phyloP scores from a whole-genome alignment of 2,797 vertebrate species.

The Sciaenops ocellatus region DNA sequence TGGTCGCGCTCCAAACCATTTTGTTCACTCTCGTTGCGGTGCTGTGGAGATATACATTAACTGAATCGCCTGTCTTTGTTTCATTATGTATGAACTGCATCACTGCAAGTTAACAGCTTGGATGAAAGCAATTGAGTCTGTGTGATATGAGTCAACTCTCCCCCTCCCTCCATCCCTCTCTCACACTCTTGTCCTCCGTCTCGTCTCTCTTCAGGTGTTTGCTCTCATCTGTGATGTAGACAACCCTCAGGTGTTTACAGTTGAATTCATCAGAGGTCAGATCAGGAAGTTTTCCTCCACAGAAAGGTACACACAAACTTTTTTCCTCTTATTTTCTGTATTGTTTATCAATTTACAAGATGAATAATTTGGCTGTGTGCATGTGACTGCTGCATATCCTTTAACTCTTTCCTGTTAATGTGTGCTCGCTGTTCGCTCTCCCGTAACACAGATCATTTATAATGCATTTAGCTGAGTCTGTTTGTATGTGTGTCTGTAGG shows the following conservation, averaged over 20 bases:
- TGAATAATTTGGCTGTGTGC: background rate
- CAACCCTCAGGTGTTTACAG: conserved; percentile 97
- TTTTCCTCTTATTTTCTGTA: background rate
- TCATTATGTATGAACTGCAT: conserved; percentile 40
- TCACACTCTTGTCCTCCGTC: background rate
- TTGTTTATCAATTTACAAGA: background rate
- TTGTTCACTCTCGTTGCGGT: background rate
- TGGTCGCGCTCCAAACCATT: background rate
- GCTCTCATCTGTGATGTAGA: conserved; percentile 96
- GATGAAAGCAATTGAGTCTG: conserved; percentile 20
- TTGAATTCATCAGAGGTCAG: conserved; percentile 98
- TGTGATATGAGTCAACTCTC: conserved; percentile 19
- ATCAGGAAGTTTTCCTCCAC: conserved; percentile 97
- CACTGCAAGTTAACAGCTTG: conserved; percentile 11
- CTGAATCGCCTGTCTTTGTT: conserved; percentile 23
- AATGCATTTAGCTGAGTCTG: conserved; percentile 24
- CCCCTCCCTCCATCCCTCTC: background rate
- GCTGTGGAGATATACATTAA: conserved; percentile 3
- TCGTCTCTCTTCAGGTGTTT: conserved; percentile 89
- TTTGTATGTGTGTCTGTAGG: conserved; percentile 77
- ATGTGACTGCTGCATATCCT: background rate
- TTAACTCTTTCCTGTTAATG: background rate
- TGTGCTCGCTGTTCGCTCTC: background rate
- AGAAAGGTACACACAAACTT: conserved; percentile 86
- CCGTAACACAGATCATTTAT: background rate